These are phyloP conservation scores for Zeus faber DNA, from an alignment of 2,113 vertebrate genomes.

Conservation along the genomic window DNA sequence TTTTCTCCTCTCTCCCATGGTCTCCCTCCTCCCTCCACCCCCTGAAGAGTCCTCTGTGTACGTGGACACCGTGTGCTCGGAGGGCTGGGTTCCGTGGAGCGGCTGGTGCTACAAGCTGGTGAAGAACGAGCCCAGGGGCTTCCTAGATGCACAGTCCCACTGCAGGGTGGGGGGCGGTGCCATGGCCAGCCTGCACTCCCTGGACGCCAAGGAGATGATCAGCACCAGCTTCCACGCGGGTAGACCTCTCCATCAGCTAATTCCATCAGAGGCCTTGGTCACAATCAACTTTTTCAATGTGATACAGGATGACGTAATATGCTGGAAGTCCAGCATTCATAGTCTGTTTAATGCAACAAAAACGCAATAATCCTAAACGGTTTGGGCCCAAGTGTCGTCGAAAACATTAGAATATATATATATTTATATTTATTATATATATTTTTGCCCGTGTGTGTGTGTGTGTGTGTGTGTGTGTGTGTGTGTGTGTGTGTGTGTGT, in stretches of 20 bases:
- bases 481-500: no score
- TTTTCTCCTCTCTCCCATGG: not conserved
- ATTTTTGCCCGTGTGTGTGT: no score
- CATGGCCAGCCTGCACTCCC: constrained; percentile 85
- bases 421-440: not conserved
- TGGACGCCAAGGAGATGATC: constrained; percentile 85
- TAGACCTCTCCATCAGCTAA: constrained; percentile 48
- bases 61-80: constrained; percentile 77
- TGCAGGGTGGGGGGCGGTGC: constrained; percentile 67
- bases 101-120: constrained; percentile 84
- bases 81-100: constrained; percentile 79
- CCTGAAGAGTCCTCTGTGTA: constrained; percentile 76
- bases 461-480: no score
- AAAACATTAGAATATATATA: not conserved
- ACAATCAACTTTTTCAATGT: no score
- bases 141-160: constrained; percentile 53
- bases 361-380: no score
- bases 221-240: constrained; percentile 79
- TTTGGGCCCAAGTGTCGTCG: no score
- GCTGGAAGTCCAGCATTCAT: no score
- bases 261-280: no score
- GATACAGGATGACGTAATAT: no score
- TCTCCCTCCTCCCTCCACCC: not conserved
- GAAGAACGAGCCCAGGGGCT: constrained; percentile 46
- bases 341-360: no score